Conservation (phyloP, 2,113 vertebrate species). For the Murina feae region DNA sequence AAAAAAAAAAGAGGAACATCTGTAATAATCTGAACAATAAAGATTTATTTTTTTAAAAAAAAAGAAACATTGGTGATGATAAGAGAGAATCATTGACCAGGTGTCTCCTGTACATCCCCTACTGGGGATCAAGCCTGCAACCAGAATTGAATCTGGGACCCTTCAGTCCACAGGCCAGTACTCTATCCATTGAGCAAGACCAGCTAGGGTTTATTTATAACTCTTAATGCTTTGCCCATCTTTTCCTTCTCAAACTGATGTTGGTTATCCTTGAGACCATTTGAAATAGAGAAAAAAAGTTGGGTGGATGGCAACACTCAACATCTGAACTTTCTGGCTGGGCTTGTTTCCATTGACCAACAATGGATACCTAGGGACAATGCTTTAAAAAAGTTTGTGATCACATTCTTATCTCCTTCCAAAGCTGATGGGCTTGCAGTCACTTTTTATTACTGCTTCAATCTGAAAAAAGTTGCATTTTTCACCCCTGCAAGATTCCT, state of each 20-base stretch:
- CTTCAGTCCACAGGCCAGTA: not conserved
- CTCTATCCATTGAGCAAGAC: not conserved
- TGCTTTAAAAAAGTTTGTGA: not conserved
- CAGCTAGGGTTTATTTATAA: not conserved
- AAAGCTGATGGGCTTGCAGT: not conserved
- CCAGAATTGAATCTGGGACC: no score
- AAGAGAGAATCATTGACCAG: not conserved
- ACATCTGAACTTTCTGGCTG: not conserved
- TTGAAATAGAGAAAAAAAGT: slow-evolving; percentile 4
- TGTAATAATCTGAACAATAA: no score
- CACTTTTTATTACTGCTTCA: not conserved
- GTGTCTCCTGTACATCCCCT: not conserved
- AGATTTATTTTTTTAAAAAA: no score
- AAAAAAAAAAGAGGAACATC: no score
- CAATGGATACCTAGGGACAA: not conserved
- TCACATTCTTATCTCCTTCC: not conserved
- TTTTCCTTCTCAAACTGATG: not conserved
- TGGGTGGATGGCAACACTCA: not conserved
- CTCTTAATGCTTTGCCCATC: not conserved
- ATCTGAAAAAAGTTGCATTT: not conserved
- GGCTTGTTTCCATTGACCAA: not conserved
- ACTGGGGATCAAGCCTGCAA: not conserved
- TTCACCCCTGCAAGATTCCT: not conserved
- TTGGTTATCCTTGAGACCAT: not conserved
- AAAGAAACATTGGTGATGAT: not conserved